Evolutionary conservation across 2,888 invertebrate genomes (phyloP).

Genomic region (Aquatica leii): DNA sequence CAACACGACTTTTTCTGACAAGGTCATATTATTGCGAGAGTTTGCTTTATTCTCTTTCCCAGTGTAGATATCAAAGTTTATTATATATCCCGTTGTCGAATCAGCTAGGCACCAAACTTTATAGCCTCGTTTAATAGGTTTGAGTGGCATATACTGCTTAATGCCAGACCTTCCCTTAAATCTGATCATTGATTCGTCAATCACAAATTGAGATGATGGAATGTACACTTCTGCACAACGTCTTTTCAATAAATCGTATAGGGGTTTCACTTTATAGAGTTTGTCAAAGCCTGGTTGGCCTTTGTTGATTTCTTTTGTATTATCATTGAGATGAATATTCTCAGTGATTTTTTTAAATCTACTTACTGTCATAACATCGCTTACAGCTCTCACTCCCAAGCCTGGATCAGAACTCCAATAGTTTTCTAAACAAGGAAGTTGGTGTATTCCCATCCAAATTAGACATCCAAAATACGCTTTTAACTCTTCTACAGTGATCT

Average conservation of each 20-base stretch:
- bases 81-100: too few relatives aligned
- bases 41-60: too few relatives aligned
- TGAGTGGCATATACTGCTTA: too few relatives aligned
- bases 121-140: too few relatives aligned
- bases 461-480: conserved; percentile 6
- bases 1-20: too few relatives aligned
- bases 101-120: too few relatives aligned
- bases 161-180: too few relatives aligned
- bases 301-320: neutral
- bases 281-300: neutral
- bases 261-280: neutral
- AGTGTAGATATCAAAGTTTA: too few relatives aligned
- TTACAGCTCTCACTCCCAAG: neutral
- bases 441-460: conserved; percentile 9
- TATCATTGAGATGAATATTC: neutral
- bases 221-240: neutral
- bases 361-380: neutral
- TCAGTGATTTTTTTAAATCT: neutral
- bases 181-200: too few relatives aligned
- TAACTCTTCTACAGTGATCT: conserved; percentile 3
- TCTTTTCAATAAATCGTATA: neutral
- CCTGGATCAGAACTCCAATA: neutral
- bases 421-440: neutral
- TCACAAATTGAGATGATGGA: too few relatives aligned
- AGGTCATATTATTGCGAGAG: too few relatives aligned